Evolutionary conservation across 37 sponge, comb jelly and placozoan genomes (phyloP).

Genomic region (Geodia barretti): DNA sequence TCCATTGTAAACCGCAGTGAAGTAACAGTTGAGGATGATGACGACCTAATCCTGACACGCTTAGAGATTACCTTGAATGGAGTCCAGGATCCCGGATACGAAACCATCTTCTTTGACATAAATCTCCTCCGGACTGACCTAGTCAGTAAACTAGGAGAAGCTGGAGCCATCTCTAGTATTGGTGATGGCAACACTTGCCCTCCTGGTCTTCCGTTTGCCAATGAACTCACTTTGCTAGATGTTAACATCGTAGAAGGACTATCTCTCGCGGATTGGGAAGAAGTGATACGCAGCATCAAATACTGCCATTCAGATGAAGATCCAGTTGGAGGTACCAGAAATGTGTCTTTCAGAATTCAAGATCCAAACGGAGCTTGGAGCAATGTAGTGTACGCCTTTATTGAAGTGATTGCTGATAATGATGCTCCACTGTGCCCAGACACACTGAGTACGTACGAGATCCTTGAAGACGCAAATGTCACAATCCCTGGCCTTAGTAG

Average conservation of each 20-base stretch:
- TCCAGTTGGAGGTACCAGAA: constrained; percentile 58
- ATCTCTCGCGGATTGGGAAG: constrained; percentile 43
- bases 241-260: constrained; percentile 36
- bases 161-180: not conserved
- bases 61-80: constrained; percentile 44
- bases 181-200: constrained; percentile 39
- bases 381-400: constrained; percentile 22
- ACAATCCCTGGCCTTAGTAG: constrained; percentile 57
- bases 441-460: constrained; percentile 7
- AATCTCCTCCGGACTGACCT: not conserved
- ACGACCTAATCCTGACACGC: constrained; percentile 38
- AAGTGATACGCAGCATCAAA: constrained; percentile 54
- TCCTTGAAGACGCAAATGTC: constrained; percentile 70
- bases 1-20: constrained; percentile 40
- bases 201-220: not conserved
- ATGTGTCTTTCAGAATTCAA: constrained; percentile 61
- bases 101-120: constrained; percentile 74
- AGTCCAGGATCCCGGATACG: constrained; percentile 59
- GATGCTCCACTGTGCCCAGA: constrained; percentile 62
- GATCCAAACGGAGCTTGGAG: constrained; percentile 70
- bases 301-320: constrained; percentile 88
- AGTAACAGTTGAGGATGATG: constrained; percentile 73
- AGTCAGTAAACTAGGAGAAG: not conserved
- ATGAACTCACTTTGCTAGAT: constrained; percentile 13
- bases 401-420: constrained; percentile 69